phyloP scores from a whole-genome alignment of 1,140 invertebrate genomes.

The Latrodectus geometricus region DNA sequence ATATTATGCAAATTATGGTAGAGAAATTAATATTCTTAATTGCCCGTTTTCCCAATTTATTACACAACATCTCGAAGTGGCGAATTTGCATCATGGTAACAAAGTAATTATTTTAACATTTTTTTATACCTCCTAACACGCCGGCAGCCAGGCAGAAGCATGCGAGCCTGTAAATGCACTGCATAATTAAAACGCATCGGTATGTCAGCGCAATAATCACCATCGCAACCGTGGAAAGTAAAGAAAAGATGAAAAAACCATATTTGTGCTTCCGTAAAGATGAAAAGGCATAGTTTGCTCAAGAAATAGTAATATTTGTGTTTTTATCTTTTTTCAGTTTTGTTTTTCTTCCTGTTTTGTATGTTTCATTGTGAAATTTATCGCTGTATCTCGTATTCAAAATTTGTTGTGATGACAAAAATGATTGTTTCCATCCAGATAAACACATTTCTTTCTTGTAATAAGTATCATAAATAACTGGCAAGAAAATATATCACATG shows the following conservation, averaged over 20 bases:
- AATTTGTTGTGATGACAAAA: no score
- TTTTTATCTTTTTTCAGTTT: not conserved
- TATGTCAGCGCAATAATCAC: not conserved
- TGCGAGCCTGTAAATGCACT: not conserved
- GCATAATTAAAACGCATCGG: not conserved
- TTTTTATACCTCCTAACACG: not conserved
- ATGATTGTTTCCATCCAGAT: no score
- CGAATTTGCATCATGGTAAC: not conserved
- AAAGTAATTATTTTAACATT: slow-evolving; percentile 13
- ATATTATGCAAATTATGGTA: slow-evolving; percentile 27
- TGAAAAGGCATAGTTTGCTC: not conserved
- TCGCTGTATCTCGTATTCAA: no score
- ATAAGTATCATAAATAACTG: no score
- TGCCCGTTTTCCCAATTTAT: slow-evolving; percentile 1
- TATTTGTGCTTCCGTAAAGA: not conserved
- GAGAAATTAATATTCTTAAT: slow-evolving; percentile 21
- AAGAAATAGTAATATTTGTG: not conserved
- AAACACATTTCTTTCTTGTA: no score
- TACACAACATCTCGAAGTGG: not conserved
- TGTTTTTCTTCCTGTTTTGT: no score
- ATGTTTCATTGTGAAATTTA: no score
- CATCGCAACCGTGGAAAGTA: not conserved
- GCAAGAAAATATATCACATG: no score
- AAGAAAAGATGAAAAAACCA: not conserved
- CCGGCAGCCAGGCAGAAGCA: not conserved